Evolutionary conservation across 1,140 invertebrate genomes (phyloP).

Genomic region (Pararge aegeria): DNA sequence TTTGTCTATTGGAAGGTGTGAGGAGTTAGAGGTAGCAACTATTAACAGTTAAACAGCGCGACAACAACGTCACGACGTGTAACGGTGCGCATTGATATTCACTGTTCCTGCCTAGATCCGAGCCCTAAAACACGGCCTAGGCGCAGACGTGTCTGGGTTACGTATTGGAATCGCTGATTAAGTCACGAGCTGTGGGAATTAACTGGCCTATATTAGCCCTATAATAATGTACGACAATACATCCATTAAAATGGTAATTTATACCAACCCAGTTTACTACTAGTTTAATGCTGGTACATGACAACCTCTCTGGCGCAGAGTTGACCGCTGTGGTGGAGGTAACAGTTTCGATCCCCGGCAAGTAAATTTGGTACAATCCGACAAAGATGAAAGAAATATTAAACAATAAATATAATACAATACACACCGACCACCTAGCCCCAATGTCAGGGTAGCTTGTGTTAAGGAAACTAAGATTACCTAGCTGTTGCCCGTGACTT

Average conservation of each 20-base stretch:
- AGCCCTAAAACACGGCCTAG: constrained; percentile 37
- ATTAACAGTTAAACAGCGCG: constrained; percentile 6
- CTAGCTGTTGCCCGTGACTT: too few species aligned
- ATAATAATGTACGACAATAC: constrained; percentile 11
- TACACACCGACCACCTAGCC: too few species aligned
- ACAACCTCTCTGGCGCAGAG: too few species aligned
- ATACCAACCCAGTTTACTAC: not conserved
- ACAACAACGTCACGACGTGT: constrained; percentile 34
- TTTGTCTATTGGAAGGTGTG: not conserved
- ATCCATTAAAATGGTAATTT: constrained; percentile 28
- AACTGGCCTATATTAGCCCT: constrained; percentile 24
- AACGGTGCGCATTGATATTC: constrained; percentile 44
- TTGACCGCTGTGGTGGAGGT: too few species aligned
- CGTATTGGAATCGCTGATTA: constrained; percentile 27
- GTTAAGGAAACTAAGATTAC: too few species aligned
- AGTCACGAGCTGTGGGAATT: constrained; percentile 38
- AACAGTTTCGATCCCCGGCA: too few species aligned
- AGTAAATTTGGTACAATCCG: too few species aligned
- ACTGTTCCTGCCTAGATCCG: constrained; percentile 25
- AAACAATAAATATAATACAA: too few species aligned
- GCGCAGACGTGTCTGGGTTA: constrained; percentile 33
- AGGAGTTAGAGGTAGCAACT: not conserved
- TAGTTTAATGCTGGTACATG: too few species aligned
- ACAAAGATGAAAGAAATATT: too few species aligned
- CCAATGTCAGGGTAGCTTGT: too few species aligned